A percentile compares a stretch with the other conserved stretches of the same genome.
Evolutionary conservation across 2,113 vertebrate species (phyloP).

Genomic region (Candoia aspera): DNA sequence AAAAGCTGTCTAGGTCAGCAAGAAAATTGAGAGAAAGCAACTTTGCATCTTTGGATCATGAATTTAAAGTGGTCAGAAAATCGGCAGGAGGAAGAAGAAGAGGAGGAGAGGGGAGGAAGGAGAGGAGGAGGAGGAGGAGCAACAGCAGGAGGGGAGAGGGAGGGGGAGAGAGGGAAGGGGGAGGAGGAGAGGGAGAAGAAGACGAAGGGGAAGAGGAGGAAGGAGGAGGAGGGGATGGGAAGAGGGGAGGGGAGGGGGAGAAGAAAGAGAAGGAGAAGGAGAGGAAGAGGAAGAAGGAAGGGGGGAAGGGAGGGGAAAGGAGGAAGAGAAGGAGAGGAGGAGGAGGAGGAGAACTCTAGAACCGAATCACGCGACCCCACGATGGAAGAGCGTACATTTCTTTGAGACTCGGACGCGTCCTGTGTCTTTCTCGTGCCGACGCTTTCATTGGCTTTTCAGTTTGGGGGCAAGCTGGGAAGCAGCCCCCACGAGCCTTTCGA

Average conservation of each 20-base stretch:
- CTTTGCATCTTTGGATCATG: neutral
- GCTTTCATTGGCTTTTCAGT: neutral
- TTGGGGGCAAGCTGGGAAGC: neutral
- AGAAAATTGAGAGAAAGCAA: neutral
- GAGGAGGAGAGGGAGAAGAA: neutral
- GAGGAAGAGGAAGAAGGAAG: too few relatives aligned
- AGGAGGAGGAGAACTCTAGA: neutral
- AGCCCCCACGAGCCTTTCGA: neutral
- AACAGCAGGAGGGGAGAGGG: neutral
- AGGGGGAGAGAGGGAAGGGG: rapidly evolving
- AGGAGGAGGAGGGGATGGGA: too few relatives aligned
- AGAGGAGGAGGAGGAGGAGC: too few relatives aligned
- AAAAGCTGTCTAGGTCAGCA: neutral
- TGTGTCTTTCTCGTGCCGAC: neutral
- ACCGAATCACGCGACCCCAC: too few relatives aligned
- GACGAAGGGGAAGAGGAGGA: too few relatives aligned
- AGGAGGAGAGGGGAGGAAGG: too few relatives aligned
- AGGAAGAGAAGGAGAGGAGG: neutral
- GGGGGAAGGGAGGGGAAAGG: too few relatives aligned
- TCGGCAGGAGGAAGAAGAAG: neutral
- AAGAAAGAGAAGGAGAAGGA: too few relatives aligned
- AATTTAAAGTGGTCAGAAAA: neutral
- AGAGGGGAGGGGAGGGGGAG: too few relatives aligned
- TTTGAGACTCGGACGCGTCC: neutral
- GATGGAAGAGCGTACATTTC: neutral